phyloP scores from a whole-genome alignment of 2,113 vertebrate species.

The Mirounga angustirostris region DNA sequence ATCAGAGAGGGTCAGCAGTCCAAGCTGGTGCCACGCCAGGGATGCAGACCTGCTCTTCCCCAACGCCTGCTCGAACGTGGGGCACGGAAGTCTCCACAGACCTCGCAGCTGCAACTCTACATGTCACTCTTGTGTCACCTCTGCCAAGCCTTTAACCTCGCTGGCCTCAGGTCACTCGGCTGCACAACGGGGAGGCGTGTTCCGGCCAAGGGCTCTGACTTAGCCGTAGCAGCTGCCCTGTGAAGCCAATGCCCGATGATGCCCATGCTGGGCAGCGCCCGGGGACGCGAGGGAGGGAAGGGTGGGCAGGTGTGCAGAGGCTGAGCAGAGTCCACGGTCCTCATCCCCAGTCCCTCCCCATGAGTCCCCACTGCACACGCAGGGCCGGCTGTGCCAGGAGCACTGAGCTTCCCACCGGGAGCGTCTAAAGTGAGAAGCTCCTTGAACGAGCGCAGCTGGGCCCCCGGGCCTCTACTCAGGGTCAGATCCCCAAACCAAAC shows the following conservation, averaged over 20 bases:
- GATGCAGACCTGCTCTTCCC: too few species aligned
- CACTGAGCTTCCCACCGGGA: constrained; percentile 65
- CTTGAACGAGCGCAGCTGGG: constrained; percentile 12
- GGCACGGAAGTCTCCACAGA: fast-evolving
- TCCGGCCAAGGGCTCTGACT: background rate
- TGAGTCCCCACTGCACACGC: too few species aligned
- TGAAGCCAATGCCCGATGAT: too few species aligned
- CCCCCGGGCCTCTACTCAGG: constrained; percentile 45
- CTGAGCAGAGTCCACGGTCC: background rate
- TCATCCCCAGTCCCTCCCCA: background rate
- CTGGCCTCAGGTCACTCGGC: fast-evolving
- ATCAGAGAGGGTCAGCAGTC: too few species aligned
- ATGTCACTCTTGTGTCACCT: too few species aligned
- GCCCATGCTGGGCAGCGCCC: fast-evolving
- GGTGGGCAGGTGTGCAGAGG: background rate
- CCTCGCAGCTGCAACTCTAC: fast-evolving
- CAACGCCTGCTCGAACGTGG: too few species aligned
- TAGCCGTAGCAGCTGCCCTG: fast-evolving
- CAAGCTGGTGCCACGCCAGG: too few species aligned
- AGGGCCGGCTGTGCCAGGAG: background rate
- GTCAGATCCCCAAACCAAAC: constrained; percentile 64
- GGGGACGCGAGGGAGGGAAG: background rate
- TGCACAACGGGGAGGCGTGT: fast-evolving
- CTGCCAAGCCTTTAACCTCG: fast-evolving
- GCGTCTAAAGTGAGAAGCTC: background rate